phyloP scores from a whole-genome alignment of 2,113 vertebrate species.

The Lutjanus erythropterus region DNA sequence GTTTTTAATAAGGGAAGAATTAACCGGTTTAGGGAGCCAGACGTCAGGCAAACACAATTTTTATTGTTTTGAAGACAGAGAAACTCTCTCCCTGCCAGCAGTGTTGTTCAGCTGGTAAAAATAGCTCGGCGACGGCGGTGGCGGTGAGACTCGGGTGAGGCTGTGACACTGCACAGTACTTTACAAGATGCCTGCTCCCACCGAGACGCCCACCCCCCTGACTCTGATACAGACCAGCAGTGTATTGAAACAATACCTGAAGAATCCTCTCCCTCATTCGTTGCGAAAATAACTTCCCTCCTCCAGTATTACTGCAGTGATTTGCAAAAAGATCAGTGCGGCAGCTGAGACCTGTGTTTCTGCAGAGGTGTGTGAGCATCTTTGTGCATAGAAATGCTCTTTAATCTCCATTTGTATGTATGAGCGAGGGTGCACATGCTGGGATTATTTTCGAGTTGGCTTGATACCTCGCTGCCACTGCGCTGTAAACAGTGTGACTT shows the following conservation, averaged over 20 bases:
- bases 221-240: not conserved
- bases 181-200: not conserved
- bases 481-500: constrained; percentile 26
- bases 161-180: not conserved
- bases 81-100: not conserved
- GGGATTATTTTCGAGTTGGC: constrained; percentile 33
- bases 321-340: not conserved
- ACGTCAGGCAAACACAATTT: not conserved
- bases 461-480: not conserved
- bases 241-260: constrained; percentile 25
- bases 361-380: not conserved
- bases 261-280: constrained; percentile 12
- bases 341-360: constrained; percentile 30
- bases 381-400: constrained; percentile 3
- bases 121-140: too few relatives aligned
- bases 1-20: not conserved
- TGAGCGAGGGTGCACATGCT: constrained; percentile 16
- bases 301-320: not conserved
- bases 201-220: not conserved
- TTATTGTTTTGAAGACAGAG: not conserved
- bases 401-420: constrained; percentile 10
- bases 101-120: too few relatives aligned
- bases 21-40: not conserved
- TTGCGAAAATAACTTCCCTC: not conserved
- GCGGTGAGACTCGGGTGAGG: constrained; percentile 1